Evolutionary conservation across 2,888 invertebrate genomes (phyloP).

Genomic region (Noctua fimbriata): DNA sequence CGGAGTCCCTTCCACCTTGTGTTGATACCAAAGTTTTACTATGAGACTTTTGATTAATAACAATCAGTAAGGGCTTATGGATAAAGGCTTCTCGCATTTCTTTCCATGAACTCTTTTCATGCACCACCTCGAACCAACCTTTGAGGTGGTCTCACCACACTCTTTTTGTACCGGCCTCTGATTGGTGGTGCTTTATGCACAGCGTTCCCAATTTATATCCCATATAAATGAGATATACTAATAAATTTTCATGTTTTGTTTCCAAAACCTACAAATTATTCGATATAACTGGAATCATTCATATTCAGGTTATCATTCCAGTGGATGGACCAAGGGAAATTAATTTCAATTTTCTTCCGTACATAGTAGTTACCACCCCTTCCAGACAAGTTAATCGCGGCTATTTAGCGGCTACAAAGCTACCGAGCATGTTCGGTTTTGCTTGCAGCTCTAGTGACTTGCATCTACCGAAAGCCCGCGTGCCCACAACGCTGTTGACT

Average conservation of each 20-base stretch:
- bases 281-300: neutral
- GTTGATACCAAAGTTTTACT: neutral
- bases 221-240: neutral
- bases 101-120: neutral
- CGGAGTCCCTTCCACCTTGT: no score
- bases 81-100: neutral
- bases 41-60: neutral
- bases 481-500: neutral
- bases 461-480: neutral
- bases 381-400: neutral
- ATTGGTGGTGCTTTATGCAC: neutral
- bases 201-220: neutral
- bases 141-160: neutral
- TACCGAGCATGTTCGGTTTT: slow-evolving; percentile 12
- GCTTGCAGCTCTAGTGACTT: neutral
- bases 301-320: neutral
- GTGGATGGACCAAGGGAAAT: neutral
- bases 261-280: neutral
- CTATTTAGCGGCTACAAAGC: neutral
- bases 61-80: neutral
- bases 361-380: neutral
- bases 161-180: neutral
- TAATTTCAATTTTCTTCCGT: neutral
- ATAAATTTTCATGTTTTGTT: neutral
- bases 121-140: neutral